Evolutionary conservation across 2,797 vertebrate species (phyloP).

Genomic region (Tamandua tetradactyla): DNA sequence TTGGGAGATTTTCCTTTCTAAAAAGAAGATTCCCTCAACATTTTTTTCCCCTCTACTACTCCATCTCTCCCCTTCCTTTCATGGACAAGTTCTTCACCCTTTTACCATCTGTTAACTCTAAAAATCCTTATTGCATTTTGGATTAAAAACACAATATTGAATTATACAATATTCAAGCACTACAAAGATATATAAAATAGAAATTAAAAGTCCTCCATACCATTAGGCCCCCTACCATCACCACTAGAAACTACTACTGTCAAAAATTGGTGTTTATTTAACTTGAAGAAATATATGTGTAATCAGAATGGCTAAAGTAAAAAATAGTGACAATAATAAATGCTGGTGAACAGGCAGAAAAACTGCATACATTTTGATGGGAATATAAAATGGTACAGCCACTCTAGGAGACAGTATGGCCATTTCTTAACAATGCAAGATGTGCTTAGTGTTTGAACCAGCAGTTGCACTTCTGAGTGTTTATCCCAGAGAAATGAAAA

Average conservation of each 20-base stretch:
- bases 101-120: neutral
- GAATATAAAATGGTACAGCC: neutral
- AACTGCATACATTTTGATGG: neutral
- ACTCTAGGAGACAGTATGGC: neutral
- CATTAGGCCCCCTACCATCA: neutral
- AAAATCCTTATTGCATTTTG: neutral
- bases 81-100: neutral
- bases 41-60: too few species aligned
- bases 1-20: too few species aligned
- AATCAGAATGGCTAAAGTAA: neutral
- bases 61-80: neutral
- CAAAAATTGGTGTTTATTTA: neutral
- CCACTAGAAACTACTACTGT: neutral
- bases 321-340: neutral
- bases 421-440: neutral
- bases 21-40: neutral
- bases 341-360: neutral
- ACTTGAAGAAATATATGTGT: neutral
- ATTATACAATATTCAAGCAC: neutral
- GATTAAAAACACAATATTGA: neutral
- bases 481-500: neutral
- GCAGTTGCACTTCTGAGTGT: neutral
- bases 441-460: neutral
- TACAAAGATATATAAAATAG: neutral
- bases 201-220: neutral